Conservation (phyloP, 2,888 invertebrate genomes). For the Galerucella calmariensis region DNA sequence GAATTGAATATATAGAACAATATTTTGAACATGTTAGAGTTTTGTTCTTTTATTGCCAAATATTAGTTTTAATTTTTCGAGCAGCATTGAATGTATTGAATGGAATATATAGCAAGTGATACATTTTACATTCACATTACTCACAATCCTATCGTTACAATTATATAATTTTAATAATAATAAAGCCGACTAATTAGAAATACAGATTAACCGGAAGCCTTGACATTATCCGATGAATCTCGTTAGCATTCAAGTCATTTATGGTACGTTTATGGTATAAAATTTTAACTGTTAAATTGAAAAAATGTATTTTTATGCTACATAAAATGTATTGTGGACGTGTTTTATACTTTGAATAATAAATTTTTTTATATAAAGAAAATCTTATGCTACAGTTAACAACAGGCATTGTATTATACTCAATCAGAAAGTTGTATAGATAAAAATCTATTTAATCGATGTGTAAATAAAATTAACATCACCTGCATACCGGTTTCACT, state of each 20-base stretch:
- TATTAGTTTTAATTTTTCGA: neutral
- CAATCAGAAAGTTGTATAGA: neutral
- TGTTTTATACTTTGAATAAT: neutral
- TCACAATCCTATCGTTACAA: neutral
- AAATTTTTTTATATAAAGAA: neutral
- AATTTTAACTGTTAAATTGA: neutral
- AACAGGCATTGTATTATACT: neutral
- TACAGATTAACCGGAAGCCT: constrained; percentile 25
- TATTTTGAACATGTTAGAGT: no score
- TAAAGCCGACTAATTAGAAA: constrained; percentile 12
- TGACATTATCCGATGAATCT: constrained; percentile 24
- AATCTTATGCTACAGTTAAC: no score
- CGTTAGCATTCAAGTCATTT: constrained; percentile 17
- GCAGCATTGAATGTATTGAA: neutral
- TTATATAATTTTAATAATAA: neutral
- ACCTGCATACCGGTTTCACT: no score
- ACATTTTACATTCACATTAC: neutral
- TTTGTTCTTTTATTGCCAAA: no score
- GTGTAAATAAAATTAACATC: no score
- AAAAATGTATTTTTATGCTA: neutral
- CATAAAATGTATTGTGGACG: neutral
- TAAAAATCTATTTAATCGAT: no score
- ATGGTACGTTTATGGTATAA: constrained; percentile 2
- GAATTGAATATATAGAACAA: no score
- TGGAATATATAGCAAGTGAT: neutral